Evolutionary conservation across 1,140 invertebrate genomes (phyloP).

Genomic region (Vanessa atalanta): DNA sequence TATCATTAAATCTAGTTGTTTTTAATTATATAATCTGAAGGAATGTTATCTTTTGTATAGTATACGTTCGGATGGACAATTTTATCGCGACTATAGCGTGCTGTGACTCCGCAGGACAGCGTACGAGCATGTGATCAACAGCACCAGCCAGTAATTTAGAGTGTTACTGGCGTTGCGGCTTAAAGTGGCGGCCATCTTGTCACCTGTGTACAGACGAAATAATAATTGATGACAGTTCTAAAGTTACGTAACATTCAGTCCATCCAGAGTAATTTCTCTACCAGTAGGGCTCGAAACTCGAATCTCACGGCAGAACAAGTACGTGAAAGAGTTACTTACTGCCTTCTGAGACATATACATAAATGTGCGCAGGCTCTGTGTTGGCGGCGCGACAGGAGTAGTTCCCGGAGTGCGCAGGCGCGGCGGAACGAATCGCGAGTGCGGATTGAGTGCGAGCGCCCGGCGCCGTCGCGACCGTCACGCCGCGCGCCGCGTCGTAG

Average conservation of each 20-base stretch:
- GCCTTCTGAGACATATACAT: conserved; percentile 95
- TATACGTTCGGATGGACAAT: conserved; percentile 5
- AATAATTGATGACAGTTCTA: neutral
- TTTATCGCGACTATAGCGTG: conserved; percentile 1
- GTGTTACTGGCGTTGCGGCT: conserved; percentile 45
- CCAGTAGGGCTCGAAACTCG: too few relatives aligned
- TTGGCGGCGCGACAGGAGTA: conserved; percentile 94
- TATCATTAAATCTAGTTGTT: neutral
- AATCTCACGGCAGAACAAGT: too few relatives aligned
- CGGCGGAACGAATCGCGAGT: conserved; percentile 89
- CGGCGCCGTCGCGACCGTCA: conserved; percentile 90
- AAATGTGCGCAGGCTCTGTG: conserved; percentile 92
- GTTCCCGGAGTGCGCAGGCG: conserved; percentile 92
- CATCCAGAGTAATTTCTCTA: too few relatives aligned
- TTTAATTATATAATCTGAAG: neutral
- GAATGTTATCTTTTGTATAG: neutral
- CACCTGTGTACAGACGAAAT: conserved; percentile 46
- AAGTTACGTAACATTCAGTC: too few relatives aligned
- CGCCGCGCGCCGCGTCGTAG: conserved; percentile 91
- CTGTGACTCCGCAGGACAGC: conserved; percentile 2
- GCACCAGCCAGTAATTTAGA: neutral
- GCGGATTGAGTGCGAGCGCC: conserved; percentile 90
- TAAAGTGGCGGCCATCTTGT: conserved; percentile 70
- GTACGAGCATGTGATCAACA: neutral
- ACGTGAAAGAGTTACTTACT: conserved; percentile 56